Evolutionary conservation across 2,888 invertebrate species (phyloP).

Genomic region (Chelonus formosanus): DNA sequence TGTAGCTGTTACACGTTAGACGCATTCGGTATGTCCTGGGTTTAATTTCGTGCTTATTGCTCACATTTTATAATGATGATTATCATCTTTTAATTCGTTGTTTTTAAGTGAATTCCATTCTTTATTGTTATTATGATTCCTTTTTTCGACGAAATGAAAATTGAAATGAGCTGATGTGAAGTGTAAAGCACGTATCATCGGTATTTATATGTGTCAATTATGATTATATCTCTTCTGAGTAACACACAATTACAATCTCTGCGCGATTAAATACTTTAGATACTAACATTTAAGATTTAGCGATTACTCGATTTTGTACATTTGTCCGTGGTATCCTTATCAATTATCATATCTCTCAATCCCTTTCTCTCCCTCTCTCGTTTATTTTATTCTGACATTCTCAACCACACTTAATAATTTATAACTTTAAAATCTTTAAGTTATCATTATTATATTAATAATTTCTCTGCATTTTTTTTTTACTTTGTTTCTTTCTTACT

Average conservation of each 20-base stretch:
- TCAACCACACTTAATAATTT: conserved; percentile 56
- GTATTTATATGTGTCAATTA: conserved; percentile 4
- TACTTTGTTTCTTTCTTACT: conserved; percentile 41
- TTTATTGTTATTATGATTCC: conserved; percentile 6
- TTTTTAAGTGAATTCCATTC: conserved; percentile 16
- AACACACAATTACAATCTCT: conserved; percentile 37
- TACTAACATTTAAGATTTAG: conserved; percentile 61
- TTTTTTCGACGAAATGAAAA: neutral
- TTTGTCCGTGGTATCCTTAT: conserved; percentile 55
- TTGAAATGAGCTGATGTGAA: conserved; percentile 7
- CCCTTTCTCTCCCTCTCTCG: conserved; percentile 24
- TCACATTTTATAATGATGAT: conserved; percentile 11
- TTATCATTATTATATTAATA: conserved; percentile 57
- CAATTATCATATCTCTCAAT: conserved; percentile 32
- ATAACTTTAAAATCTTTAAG: conserved; percentile 62
- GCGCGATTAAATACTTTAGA: conserved; percentile 58
- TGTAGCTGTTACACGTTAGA: conserved; percentile 59
- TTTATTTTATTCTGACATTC: conserved; percentile 20
- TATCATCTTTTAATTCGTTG: neutral
- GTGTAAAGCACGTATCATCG: conserved; percentile 14
- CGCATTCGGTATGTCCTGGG: conserved; percentile 41
- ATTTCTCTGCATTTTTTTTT: conserved; percentile 55
- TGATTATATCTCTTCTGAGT: conserved; percentile 35
- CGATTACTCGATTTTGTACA: conserved; percentile 62
- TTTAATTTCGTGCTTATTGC: conserved; percentile 31